These are phyloP conservation scores for Cichladusa arquata DNA, from an alignment of 2,113 vertebrate species.

Conservation along the genomic window DNA sequence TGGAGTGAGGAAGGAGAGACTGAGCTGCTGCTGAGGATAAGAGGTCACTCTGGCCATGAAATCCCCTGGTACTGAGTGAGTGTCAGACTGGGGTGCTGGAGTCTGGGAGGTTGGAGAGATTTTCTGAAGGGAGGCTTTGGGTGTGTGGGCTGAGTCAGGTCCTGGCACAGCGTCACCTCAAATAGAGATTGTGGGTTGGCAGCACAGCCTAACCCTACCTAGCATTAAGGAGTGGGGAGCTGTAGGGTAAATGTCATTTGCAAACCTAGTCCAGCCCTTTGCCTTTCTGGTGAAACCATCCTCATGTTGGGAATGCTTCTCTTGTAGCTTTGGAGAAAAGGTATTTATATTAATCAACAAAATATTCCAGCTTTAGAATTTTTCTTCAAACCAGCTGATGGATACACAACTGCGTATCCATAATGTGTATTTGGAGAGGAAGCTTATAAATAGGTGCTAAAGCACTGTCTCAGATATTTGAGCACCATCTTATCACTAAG, in stretches of 20 bases:
- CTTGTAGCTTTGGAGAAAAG: not conserved
- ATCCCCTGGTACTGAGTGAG: not conserved
- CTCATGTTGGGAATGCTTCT: not conserved
- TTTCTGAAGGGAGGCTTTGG: not conserved
- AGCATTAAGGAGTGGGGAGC: not conserved
- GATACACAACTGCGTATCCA: not conserved
- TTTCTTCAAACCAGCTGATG: not conserved
- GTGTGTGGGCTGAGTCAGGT: not conserved
- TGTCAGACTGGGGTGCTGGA: not conserved
- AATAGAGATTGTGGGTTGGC: not conserved
- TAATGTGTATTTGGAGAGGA: not conserved
- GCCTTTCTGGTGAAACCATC: not conserved
- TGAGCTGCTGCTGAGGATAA: not conserved
- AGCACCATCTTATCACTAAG: not conserved
- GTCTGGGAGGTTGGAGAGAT: not conserved
- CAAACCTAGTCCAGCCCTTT: not conserved
- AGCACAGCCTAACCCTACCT: not conserved
- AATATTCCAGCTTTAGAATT: not conserved
- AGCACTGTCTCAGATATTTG: not conserved
- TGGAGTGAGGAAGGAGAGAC: not conserved
- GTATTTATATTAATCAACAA: not conserved
- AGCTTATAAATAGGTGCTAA: not conserved
- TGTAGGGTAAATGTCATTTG: not conserved
- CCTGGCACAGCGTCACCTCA: not conserved
- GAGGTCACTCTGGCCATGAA: not conserved